Conservation (phyloP, 1,140 invertebrate genomes). For the Centruroides vittatus region DNA sequence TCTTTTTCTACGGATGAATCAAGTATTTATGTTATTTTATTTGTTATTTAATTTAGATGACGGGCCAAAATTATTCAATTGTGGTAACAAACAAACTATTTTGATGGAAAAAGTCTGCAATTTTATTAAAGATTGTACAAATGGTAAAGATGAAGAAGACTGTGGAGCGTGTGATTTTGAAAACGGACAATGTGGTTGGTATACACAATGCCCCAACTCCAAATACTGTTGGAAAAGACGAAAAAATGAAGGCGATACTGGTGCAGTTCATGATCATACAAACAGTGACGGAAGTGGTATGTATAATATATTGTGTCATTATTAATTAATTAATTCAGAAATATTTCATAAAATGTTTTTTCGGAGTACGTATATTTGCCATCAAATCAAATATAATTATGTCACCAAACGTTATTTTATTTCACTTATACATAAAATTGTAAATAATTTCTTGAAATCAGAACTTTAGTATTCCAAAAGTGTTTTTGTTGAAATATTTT, state of each 20-base stretch:
- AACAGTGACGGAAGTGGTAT: slow-evolving; percentile 7
- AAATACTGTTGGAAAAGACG: neutral
- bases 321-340: neutral
- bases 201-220: neutral
- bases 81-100: slow-evolving; percentile 2
- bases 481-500: too few species aligned
- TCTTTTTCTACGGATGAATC: too few species aligned
- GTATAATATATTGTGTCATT: neutral
- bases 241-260: neutral
- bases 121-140: slow-evolving; percentile 9
- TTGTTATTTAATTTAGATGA: too few species aligned
- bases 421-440: too few species aligned
- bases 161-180: slow-evolving; percentile 13
- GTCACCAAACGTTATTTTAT: too few species aligned
- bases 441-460: too few species aligned
- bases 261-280: slow-evolving; percentile 5
- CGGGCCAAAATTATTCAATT: slow-evolving; percentile 1
- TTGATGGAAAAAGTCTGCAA: neutral
- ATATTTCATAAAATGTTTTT: neutral
- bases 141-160: slow-evolving; percentile 5
- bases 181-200: slow-evolving; percentile 3
- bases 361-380: too few species aligned
- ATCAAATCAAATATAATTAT: too few species aligned
- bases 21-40: too few species aligned
- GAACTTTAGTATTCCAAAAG: too few species aligned